These are phyloP conservation scores for Mionectes macconnelli DNA, from an alignment of 2,113 vertebrate species.

Conservation along the genomic window DNA sequence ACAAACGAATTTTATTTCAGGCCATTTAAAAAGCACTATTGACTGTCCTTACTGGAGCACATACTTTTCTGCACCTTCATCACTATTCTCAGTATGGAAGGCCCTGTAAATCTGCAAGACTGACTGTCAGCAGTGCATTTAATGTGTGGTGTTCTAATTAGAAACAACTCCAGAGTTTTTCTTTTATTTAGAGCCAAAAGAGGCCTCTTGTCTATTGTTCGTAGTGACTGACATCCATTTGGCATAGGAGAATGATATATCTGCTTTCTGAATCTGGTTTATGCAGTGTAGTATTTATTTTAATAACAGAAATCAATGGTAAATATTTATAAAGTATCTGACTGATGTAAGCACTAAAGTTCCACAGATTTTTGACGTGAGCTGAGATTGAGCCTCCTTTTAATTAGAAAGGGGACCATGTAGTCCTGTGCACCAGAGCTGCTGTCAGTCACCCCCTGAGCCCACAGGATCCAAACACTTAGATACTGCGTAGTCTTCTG, in stretches of 20 bases:
- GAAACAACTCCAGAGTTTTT: not conserved
- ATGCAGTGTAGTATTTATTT: not conserved
- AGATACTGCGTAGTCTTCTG: not conserved
- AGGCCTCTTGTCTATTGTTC: not conserved
- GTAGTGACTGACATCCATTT: not conserved
- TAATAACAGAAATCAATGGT: not conserved
- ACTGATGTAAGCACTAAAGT: not conserved
- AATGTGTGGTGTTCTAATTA: conserved; percentile 4
- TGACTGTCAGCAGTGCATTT: not conserved
- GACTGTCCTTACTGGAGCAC: not conserved
- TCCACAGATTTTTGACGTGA: not conserved
- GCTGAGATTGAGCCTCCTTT: not conserved
- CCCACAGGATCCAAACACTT: not conserved
- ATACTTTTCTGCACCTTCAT: not conserved
- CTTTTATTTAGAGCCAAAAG: conserved; percentile 52
- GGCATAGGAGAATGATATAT: not conserved
- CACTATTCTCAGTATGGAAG: not conserved
- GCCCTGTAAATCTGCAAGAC: not conserved
- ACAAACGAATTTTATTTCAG: not conserved
- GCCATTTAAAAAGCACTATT: not conserved
- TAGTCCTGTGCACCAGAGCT: not conserved
- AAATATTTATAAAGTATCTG: not conserved
- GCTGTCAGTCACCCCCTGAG: not conserved
- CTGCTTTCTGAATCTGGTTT: not conserved
- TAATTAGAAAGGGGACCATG: not conserved